phyloP scores from a whole-genome alignment of 2,797 vertebrate genomes.

The Sebastes diploproa region DNA sequence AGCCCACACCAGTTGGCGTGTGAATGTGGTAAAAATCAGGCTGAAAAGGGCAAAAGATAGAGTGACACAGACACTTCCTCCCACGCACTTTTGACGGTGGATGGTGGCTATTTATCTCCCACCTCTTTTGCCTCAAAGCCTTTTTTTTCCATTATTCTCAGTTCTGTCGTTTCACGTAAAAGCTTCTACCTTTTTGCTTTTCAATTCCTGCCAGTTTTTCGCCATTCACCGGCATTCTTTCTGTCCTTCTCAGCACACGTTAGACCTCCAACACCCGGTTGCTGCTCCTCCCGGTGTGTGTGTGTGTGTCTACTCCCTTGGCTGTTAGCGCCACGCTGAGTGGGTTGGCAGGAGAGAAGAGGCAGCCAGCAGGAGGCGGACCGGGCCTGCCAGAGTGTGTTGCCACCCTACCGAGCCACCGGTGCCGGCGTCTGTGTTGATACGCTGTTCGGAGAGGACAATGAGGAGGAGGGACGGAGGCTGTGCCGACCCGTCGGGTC shows the following conservation, averaged over 20 bases:
- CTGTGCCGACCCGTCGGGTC: conserved; percentile 15
- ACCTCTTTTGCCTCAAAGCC: conserved; percentile 25
- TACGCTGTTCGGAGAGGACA: conserved; percentile 17
- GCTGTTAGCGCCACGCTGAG: conserved; percentile 59
- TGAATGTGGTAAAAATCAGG: not conserved
- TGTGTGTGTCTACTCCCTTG: conserved; percentile 26
- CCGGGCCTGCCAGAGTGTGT: conserved; percentile 47
- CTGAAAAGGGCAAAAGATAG: conserved; percentile 15
- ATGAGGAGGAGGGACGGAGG: conserved; percentile 5
- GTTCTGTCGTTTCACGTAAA: conserved; percentile 15
- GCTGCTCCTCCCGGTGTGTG: conserved; percentile 31
- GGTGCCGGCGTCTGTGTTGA: conserved; percentile 20
- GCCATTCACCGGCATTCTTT: conserved; percentile 19
- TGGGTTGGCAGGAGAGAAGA: conserved; percentile 65
- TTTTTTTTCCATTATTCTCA: conserved; percentile 14
- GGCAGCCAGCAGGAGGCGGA: conserved; percentile 57
- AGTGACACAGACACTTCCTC: conserved; percentile 28
- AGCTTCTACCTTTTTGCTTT: conserved; percentile 19
- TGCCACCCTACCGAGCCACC: conserved; percentile 47
- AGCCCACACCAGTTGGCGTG: conserved; percentile 31
- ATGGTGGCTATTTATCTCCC: conserved; percentile 32
- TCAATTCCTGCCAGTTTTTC: conserved; percentile 23
- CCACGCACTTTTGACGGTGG: conserved; percentile 3
- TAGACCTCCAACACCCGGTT: not conserved
- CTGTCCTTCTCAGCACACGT: not conserved